Base-by-base conservation (phyloP, 1,140 invertebrate genomes). In the Gonioctena quinquepunctata region DNA sequence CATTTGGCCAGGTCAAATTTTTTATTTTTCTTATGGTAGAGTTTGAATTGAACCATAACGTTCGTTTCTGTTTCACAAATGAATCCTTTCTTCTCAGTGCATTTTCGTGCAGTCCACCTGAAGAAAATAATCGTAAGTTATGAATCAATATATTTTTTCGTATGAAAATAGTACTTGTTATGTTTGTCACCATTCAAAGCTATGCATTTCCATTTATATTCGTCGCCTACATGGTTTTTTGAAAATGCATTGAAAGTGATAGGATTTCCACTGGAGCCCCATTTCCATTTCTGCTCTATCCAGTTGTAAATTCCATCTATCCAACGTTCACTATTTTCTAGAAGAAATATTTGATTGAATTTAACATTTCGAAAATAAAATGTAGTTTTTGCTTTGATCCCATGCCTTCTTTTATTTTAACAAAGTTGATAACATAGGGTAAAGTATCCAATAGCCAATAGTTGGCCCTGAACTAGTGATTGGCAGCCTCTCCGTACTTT, bases 241-340 rank as follows among this genome's bases (percentile, higher is more conserved):
- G 69, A 49, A 19, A 79, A 79, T 2, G 71, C 72, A 23, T 76
- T 71, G 42, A 74, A 76, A 16, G 19, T 70, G n/a, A 79, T 26
- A 18, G 66, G 72, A 66, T 87, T 84, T 33, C 90, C 88, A 52
- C 89, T 87, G 2, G 86, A 85, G 1, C 89, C 91, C 91, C 91
- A 93, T 75, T 89, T 88, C 91, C 91, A 93, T 1, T 84, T 78
- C 72, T 85, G 85, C 66, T 86, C 81, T 26, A 85, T 82, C 87
- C 89, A 90, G 82, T 93, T 89, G 79, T 89, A 93, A 52, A 90
- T 88, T 3, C 91, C 91, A 4, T 90, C 91, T 70, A 93, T 91
- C 91, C 92, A 93, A 73, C 91, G 85, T 72, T 91, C 90, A 1
- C 88, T n/a, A n/a, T n/a, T n/a, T n/a, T n/a, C n/a, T n/a, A n/a